Base-by-base conservation (phyloP, 2,888 invertebrate species). In the Limnephilus lunatus region DNA sequence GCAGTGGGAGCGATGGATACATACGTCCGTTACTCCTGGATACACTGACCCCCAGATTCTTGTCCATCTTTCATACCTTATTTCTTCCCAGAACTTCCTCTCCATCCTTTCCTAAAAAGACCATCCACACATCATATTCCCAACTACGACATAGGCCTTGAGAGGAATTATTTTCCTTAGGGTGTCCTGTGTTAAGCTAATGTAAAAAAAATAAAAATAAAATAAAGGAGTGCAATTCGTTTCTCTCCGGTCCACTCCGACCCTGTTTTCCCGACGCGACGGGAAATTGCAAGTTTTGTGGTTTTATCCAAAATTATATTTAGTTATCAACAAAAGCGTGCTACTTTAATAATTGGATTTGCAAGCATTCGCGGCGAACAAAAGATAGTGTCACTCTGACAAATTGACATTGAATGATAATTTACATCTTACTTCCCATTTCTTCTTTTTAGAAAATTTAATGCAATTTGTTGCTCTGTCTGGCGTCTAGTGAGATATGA, bases 281-380 rank as follows among this genome's bases (percentile, higher is more conserved):
- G 68, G 68, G 68, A 68, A 68, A 68, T 68, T 68, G 68, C 68
- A 68, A 68, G 68, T n/a, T n/a, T 25, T 68, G 68, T 9, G 68
- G 68, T 68, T 68, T 68, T 68, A 68, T 68, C 9, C 68, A 68
- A 68, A 68, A 19, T 25, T 68, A 25, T 68, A 68, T 68, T 68
- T 68, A 68, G 68, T 68, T 68, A 68, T 68, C 68, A 68, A 68
- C 68, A 68, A 25, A 68, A 68, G 68, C 68, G 68, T 68, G 68
- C 68, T n/a, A n/a, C 68, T 68, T 68, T 68, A 68, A 68, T 68
- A 68, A 68, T 68, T 68, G n/a, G 68, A 68, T 68, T 68, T 68
- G 68, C 68, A 68, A 68, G n/a, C 68, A 68, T 68, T 68, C 68
- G 25, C n/a, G 68, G 68, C 25, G 68, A 68, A 68, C 68, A 68